phyloP scores from a whole-genome alignment of 2,113 vertebrate species.

The Dasyornis broadbenti region DNA sequence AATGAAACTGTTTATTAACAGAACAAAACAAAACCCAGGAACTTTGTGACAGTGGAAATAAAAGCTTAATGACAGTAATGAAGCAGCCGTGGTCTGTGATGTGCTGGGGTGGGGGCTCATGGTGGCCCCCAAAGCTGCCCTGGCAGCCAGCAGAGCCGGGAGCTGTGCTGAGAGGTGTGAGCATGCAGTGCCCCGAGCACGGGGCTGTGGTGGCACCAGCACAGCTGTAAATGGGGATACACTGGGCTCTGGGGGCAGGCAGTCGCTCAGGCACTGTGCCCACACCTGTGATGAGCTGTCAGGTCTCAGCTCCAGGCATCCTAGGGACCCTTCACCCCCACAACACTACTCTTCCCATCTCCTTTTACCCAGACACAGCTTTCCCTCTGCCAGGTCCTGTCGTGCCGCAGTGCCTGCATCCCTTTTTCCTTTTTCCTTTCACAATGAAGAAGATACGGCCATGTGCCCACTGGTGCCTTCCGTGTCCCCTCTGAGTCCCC shows the following conservation, averaged over 20 bases:
- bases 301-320: background rate
- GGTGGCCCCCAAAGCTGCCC: background rate
- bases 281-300: background rate
- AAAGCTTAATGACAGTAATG: constrained; percentile 28
- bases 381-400: background rate
- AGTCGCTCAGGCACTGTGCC: accelerated
- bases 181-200: accelerated
- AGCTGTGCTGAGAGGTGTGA: background rate
- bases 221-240: accelerated
- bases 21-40: constrained; percentile 26
- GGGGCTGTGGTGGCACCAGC: background rate
- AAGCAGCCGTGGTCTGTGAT: background rate
- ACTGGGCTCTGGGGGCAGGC: background rate
- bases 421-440: background rate
- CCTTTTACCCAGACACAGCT: background rate
- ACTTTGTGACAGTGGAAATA: constrained; percentile 57
- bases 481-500: background rate
- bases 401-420: background rate
- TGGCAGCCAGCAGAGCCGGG: accelerated
- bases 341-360: background rate
- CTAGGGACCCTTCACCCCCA: accelerated
- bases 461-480: accelerated
- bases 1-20: background rate
- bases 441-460: background rate
- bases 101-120: background rate